Base-by-base conservation (phyloP, 2,888 invertebrate species). In the Drosophila quinaria region DNA sequence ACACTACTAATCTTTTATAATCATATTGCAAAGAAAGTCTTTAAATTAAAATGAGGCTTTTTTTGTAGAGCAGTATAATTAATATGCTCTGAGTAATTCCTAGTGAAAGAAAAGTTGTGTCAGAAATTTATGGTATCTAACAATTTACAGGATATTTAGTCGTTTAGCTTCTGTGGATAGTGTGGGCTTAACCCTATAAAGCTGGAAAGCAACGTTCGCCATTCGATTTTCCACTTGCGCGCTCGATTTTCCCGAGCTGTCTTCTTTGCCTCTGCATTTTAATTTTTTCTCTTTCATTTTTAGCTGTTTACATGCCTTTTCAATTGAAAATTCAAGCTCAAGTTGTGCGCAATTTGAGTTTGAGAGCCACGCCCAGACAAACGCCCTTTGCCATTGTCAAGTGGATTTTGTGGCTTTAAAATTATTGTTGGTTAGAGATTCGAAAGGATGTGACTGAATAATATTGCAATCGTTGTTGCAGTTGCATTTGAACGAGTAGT, bases 361-460 rank as follows among this genome's bases (percentile, higher is more conserved):
- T 55, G 59, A 42, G 25, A 62, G 68, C 81, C 85, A 79, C 81
- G 79, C 70, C 64, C 51, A 6, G 5, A 0, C n/a, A 41, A 22
- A 17, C 35, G 15, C 50, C 37, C 42, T 33, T 49, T 47, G 25
- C 25, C 19, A 15, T 58, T 39, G 44, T 37, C n/a, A 51, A 56
- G 39, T 54, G 63, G 68, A 77, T 74, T 76, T 78, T 71, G 70
- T 76, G 67, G 80, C 85, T 85, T 86, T 81, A 83, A 85, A 83
- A 81, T 81, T 80, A 83, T 85, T 78, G 78, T 83, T 64, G 80
- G 62, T 76, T 74, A 58, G 78, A 77, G 78, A 77, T 74, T 64
- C 67, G 70, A 54, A 59, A 59, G 74, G 81, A 82, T 77, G 74
- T 73, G 79, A 59, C 77, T 65, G 73, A 68, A 74, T 77, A 67